Percentiles rank a stretch among this genome's conserved stretches.
These are phyloP conservation scores for Melanotus villosus DNA, from an alignment of 2,888 invertebrate genomes.

Conservation along the genomic window DNA sequence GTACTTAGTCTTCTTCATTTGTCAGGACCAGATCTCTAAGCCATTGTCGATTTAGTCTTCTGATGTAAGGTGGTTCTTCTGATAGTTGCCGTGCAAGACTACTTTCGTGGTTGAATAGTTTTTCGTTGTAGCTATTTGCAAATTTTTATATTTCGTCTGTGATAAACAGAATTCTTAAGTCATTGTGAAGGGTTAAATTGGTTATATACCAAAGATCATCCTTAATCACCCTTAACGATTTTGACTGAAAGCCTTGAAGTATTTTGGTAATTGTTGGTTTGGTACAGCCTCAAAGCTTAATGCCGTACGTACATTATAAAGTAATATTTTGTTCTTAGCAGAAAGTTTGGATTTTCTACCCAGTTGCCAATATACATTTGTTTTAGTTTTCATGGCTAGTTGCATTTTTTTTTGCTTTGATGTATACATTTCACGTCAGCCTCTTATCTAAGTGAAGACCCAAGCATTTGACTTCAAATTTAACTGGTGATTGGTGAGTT, in stretches of 20 bases:
- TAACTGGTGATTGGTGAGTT: background rate
- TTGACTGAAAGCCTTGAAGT: background rate
- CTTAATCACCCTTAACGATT: background rate
- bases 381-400: background rate
- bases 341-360: background rate
- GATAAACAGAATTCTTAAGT: background rate
- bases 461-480: too few species aligned
- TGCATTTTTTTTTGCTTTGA: too few species aligned
- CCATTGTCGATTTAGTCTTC: too few species aligned
- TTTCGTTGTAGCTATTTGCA: background rate
- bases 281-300: background rate
- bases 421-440: too few species aligned
- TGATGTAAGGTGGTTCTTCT: background rate
- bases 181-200: background rate
- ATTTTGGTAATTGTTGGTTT: background rate
- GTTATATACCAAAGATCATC: background rate
- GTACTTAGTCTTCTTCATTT: background rate
- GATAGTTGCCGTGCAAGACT: background rate
- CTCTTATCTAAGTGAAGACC: too few species aligned
- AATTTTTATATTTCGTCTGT: conserved; percentile 3
- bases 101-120: background rate
- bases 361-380: background rate
- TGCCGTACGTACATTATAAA: background rate
- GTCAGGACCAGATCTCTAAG: background rate
- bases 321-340: too few species aligned